phyloP scores from a whole-genome alignment of 2,888 invertebrate genomes.

The Tuta absoluta region DNA sequence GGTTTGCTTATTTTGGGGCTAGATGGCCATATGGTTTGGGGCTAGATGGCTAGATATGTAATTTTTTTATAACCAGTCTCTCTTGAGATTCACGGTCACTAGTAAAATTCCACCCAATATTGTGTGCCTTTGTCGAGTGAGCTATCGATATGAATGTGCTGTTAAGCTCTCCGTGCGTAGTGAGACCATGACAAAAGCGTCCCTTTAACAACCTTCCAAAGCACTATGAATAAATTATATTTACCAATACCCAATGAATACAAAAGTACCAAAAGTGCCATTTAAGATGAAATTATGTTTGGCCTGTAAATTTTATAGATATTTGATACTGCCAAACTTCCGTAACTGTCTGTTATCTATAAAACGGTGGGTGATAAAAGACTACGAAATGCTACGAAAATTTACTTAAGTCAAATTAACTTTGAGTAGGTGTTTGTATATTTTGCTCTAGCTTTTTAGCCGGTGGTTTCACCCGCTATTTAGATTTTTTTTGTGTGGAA shows the following conservation, averaged over 20 bases:
- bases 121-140: slow-evolving; percentile 7
- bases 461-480: no score
- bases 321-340: not conserved
- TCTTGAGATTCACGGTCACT: no score
- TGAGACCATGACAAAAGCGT: slow-evolving; percentile 3
- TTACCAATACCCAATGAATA: no score
- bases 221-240: not conserved
- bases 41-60: no score
- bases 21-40: no score
- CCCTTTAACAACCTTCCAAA: not conserved
- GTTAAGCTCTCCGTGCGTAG: not conserved
- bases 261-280: not conserved
- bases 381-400: not conserved
- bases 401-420: no score
- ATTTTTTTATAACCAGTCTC: no score
- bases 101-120: no score
- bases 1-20: no score
- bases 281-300: slow-evolving; percentile 3
- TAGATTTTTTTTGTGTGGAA: no score
- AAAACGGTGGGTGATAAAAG: not conserved
- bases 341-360: slow-evolving; percentile 7
- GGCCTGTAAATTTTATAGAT: not conserved
- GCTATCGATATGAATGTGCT: not conserved
- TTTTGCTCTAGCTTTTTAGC: no score
- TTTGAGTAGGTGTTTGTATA: not conserved